phyloP scores from a whole-genome alignment of 2,797 vertebrate genomes.

The Poecile montanus region DNA sequence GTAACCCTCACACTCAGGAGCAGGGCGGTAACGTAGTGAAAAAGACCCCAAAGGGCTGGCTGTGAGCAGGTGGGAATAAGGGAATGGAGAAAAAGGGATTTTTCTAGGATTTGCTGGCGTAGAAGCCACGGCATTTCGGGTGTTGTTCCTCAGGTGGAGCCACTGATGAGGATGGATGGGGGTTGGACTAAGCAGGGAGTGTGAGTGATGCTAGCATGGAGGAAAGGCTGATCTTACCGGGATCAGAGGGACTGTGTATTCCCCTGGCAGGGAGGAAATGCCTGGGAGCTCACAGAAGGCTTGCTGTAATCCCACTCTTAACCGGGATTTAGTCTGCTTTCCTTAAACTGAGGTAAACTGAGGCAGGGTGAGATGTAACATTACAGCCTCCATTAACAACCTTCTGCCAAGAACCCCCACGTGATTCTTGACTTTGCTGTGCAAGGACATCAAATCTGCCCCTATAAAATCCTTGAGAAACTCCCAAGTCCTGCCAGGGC shows the following conservation, averaged over 20 bases:
- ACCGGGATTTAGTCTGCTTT: not conserved
- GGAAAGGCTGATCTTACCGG: not conserved
- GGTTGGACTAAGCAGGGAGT: not conserved
- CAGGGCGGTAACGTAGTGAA: rapidly evolving
- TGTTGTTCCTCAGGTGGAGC: not conserved
- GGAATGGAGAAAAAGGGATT: not conserved
- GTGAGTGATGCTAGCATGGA: not conserved
- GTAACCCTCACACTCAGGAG: not conserved
- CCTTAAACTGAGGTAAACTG: not conserved
- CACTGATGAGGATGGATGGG: too few relatives aligned
- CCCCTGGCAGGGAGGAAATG: not conserved
- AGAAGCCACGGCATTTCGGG: not conserved
- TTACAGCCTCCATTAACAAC: not conserved
- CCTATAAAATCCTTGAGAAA: not conserved
- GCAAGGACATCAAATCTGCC: not conserved
- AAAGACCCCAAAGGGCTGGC: not conserved
- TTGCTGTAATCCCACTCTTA: not conserved
- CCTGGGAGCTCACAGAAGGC: not conserved
- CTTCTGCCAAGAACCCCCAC: not conserved
- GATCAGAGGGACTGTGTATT: not conserved
- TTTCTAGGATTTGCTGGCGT: not conserved
- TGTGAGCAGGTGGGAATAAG: not conserved
- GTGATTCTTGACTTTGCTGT: not conserved
- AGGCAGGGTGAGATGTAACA: not conserved
- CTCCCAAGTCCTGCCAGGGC: not conserved